Evolutionary conservation across 2,888 invertebrate species (phyloP).

Genomic region (Troilus luridus): DNA sequence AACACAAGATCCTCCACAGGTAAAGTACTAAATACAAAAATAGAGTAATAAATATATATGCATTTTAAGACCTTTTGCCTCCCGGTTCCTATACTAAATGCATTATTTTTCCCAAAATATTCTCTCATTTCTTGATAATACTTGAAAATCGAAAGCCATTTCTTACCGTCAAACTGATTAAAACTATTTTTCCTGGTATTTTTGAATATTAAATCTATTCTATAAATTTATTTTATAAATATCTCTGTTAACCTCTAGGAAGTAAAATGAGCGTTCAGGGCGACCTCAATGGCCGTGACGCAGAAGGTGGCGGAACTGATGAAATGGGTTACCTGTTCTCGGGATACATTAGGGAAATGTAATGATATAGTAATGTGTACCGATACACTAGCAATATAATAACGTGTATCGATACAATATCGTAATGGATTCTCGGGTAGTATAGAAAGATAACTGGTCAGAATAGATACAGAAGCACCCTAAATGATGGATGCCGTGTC

Average conservation of each 20-base stretch:
- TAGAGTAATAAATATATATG: too few relatives aligned
- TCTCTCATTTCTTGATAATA: too few relatives aligned
- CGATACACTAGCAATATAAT: neutral
- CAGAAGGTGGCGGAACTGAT: neutral
- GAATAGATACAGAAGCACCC: neutral
- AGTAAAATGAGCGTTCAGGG: neutral
- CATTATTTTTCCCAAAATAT: too few relatives aligned
- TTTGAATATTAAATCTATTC: neutral
- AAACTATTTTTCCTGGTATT: neutral
- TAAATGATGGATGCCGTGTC: neutral
- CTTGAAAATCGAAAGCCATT: neutral
- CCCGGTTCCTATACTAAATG: too few relatives aligned
- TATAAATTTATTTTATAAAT: neutral
- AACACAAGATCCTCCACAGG: too few relatives aligned
- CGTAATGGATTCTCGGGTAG: neutral
- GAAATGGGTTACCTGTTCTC: neutral
- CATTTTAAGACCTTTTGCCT: too few relatives aligned
- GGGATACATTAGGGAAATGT: neutral
- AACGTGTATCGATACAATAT: neutral
- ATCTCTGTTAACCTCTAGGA: neutral
- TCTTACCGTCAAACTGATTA: neutral
- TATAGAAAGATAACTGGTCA: neutral
- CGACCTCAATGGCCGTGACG: constrained; percentile 8
- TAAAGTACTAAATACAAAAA: too few relatives aligned
- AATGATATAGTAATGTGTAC: neutral